Percentiles rank a stretch among this genome's conserved stretches.
Conservation (phyloP, 1,140 invertebrate genomes). For the Lordiphosa stackelbergi region DNA sequence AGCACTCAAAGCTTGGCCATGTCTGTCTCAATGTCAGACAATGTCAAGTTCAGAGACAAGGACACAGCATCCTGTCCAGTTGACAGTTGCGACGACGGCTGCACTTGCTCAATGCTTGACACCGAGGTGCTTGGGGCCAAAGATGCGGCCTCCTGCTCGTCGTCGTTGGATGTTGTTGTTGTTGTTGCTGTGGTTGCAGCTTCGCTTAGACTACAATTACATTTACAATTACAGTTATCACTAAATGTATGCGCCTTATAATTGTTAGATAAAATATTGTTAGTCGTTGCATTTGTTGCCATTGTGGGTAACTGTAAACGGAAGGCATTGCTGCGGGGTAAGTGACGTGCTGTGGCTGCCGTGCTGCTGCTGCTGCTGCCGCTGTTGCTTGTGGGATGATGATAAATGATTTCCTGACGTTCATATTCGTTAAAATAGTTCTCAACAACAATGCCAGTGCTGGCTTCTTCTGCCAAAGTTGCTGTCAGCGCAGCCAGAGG, state of each 20-base stretch:
- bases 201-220: conserved; percentile 69
- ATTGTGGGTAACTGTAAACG: conserved; percentile 56
- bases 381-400: conserved; percentile 58
- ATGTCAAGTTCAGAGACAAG: conserved; percentile 68
- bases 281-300: conserved; percentile 55
- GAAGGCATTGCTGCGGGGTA: conserved; percentile 45
- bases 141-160: conserved; percentile 39
- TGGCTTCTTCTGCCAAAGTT: conserved; percentile 16
- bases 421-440: conserved; percentile 76
- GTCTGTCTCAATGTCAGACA: conserved; percentile 63
- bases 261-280: conserved; percentile 68
- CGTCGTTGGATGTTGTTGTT: conserved; percentile 25
- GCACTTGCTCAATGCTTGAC: conserved; percentile 67
- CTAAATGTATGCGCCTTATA: conserved; percentile 72
- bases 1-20: conserved; percentile 46
- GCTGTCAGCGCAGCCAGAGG: conserved; percentile 30
- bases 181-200: conserved; percentile 17
- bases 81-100: conserved; percentile 11
- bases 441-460: conserved; percentile 69
- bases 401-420: conserved; percentile 76
- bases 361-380: conserved; percentile 9
- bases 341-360: conserved; percentile 20
- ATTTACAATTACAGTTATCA: conserved; percentile 74
- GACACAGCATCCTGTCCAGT: conserved; percentile 18
- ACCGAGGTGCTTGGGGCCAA: conserved; percentile 62